phyloP scores from a whole-genome alignment of 2,797 vertebrate species.

The Acestrorhynchus altus region DNA sequence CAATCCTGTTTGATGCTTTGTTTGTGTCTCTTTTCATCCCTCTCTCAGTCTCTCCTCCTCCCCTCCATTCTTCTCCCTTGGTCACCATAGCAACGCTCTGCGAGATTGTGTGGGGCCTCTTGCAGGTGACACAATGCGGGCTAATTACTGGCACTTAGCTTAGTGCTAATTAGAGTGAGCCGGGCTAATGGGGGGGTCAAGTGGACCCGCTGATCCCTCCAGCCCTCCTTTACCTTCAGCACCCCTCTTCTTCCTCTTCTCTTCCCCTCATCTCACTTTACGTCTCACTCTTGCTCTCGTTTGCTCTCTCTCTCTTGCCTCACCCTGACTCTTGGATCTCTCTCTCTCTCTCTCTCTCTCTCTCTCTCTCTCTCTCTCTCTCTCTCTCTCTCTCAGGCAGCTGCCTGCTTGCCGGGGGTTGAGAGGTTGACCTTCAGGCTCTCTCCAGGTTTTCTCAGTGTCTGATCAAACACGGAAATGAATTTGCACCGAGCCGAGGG shows the following conservation, averaged over 20 bases:
- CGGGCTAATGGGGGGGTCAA: conserved; percentile 83
- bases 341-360: conserved; percentile 39
- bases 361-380: conserved; percentile 27
- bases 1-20: conserved; percentile 42
- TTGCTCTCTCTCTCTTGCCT: background rate
- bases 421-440: conserved; percentile 78
- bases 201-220: conserved; percentile 68
- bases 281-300: conserved; percentile 27
- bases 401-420: conserved; percentile 71
- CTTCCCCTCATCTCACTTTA: conserved; percentile 48
- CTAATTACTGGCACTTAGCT: conserved; percentile 83
- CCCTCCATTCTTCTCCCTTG: conserved; percentile 56
- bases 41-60: conserved; percentile 42
- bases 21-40: conserved; percentile 52
- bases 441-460: conserved; percentile 72
- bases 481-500: conserved; percentile 66
- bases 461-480: conserved; percentile 63
- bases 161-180: conserved; percentile 79
- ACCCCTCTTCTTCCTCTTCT: conserved; percentile 34
- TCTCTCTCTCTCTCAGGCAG: conserved; percentile 59
- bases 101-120: conserved; percentile 68
- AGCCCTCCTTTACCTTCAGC: conserved; percentile 50
- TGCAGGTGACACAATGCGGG: conserved; percentile 80
- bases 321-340: conserved; percentile 11
- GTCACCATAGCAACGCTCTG: conserved; percentile 60